These are phyloP conservation scores for Pseudomyrmex sp. DNA, from an alignment of 1,140 invertebrate species.

Conservation along the genomic window DNA sequence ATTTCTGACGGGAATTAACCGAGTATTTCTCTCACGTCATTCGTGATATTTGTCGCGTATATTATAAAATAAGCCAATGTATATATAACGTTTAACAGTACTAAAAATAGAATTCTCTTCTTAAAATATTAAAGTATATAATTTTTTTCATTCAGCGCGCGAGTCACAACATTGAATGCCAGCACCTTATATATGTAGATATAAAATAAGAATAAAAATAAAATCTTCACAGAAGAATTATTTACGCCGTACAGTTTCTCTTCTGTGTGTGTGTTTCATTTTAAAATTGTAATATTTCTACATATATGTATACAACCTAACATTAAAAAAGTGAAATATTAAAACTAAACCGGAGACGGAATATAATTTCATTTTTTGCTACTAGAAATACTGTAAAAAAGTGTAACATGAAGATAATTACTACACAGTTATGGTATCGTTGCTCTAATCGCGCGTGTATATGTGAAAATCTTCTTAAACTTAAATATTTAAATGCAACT, in stretches of 20 bases:
- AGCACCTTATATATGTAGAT: slow-evolving; percentile 53
- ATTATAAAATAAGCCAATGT: slow-evolving; percentile 15
- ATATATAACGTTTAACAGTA: slow-evolving; percentile 61
- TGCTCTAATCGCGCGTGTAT: background rate
- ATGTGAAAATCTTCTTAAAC: background rate
- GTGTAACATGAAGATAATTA: too few relatives aligned
- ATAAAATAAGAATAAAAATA: background rate
- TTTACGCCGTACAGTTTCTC: background rate
- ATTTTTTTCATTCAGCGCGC: slow-evolving; percentile 35
- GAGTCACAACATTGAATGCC: slow-evolving; percentile 69
- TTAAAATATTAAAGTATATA: slow-evolving; percentile 64
- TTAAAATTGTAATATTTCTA: too few relatives aligned
- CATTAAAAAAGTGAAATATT: too few relatives aligned
- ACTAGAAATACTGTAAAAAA: too few relatives aligned
- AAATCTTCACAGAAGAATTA: background rate
- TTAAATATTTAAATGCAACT: slow-evolving; percentile 55
- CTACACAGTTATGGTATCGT: background rate
- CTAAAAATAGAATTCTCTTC: slow-evolving; percentile 70
- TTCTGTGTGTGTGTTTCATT: too few relatives aligned
- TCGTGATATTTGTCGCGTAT: slow-evolving; percentile 47
- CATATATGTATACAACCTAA: too few relatives aligned
- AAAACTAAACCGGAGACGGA: too few relatives aligned
- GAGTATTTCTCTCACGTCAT: slow-evolving; percentile 59
- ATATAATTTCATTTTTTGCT: too few relatives aligned
- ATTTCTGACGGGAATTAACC: slow-evolving; percentile 21